Base-by-base conservation (phyloP, 2,113 vertebrate species). In the Coptodon bakossiorum region DNA sequence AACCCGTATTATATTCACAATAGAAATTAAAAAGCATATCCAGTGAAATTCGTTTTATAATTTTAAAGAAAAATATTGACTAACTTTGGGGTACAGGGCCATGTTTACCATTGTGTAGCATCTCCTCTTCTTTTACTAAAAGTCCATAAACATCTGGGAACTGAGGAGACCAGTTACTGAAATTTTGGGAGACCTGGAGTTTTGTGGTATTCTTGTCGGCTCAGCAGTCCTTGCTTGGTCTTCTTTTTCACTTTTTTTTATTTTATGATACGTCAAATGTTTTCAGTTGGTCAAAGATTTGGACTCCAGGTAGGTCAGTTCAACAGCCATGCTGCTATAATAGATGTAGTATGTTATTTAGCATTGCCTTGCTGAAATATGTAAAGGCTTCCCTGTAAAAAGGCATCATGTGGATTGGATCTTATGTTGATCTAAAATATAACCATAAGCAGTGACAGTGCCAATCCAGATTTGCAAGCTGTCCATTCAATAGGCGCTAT, bases 21-120 rank as follows among this genome's bases (percentile, higher is more conserved):
- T 73, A 71, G 66, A 43, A 71, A 24, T 14, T 71, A 43, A 43
- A 43, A 73, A 68, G 19, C 19, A 68, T 40, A 40, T 14, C 19
- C 0, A 27, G n/a, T 0, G 3, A 48, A 13, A 48, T 29, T 29
- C 5, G 29, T 29, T 29, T 29, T 29, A 29, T 24, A n/a, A 71
- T 16, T 40, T 71, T 24, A 43, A 71, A 16, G 8, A 45, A 45
- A 73, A 73, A 0, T 68, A 14, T 68, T 68, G 36, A 22, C 7
- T 68, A 13, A 40, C 1, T 40, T 40, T 40, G 19, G 19, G 38
- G 24, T 6, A 27, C 22, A 73, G 38, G 22, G 8, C 9, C 8
- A 43, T 6, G 22, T 27, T 73, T 45, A 45, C 13, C 40, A 7
- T 16, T 4, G 48, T 50, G 48, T 19, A 50, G 6, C 45, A 7